These are phyloP conservation scores for Sycophila texana DNA, from an alignment of 2,888 invertebrate species.

Conservation along the genomic window DNA sequence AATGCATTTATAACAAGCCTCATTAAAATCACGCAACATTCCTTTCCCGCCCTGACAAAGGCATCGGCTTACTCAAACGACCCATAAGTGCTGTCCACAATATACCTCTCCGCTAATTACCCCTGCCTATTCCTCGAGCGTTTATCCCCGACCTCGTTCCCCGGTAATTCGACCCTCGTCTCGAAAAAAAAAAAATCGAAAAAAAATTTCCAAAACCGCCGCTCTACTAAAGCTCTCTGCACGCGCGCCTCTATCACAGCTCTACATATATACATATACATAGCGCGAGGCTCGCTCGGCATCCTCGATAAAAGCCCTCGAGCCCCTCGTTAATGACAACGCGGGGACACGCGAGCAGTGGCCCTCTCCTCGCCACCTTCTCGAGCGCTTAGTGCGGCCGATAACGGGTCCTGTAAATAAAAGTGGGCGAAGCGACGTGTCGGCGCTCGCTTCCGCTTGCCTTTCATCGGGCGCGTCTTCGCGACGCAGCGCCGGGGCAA, in stretches of 20 bases:
- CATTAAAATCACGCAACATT: conserved; percentile 31
- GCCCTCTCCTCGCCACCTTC: too few relatives aligned
- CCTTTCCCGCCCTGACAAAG: neutral
- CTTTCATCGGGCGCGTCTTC: neutral
- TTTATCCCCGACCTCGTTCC: neutral
- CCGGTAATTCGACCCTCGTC: neutral
- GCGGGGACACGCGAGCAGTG: too few relatives aligned
- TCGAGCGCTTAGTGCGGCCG: too few relatives aligned
- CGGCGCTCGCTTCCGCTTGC: neutral
- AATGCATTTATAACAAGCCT: conserved; percentile 31
- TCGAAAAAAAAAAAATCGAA: neutral
- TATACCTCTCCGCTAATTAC: conserved; percentile 21
- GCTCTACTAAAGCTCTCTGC: too few relatives aligned
- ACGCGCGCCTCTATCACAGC: neutral
- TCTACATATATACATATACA: neutral
- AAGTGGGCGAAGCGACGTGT: neutral
- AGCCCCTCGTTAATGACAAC: too few relatives aligned
- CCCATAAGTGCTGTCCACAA: neutral
- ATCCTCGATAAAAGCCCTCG: too few relatives aligned
- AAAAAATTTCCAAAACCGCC: neutral
- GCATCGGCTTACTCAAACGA: conserved; percentile 9
- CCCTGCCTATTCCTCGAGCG: neutral
- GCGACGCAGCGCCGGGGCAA: conserved; percentile 22
- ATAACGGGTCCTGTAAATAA: too few relatives aligned
- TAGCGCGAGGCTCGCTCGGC: too few relatives aligned